phyloP scores from a whole-genome alignment of 2,797 vertebrate species.

The Lacerta agilis region DNA sequence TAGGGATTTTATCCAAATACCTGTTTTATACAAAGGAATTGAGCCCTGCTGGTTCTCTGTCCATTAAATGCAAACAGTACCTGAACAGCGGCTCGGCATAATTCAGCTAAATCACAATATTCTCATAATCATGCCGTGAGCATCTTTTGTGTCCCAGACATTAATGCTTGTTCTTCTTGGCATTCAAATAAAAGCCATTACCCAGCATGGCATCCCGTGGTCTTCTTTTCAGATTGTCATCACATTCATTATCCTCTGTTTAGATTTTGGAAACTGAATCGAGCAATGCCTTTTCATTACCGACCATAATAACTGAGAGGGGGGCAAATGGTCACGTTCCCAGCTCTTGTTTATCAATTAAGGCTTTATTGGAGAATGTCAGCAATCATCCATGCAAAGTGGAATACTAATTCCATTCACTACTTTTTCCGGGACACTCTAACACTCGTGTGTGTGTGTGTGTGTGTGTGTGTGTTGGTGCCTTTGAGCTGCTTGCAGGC shows the following conservation, averaged over 20 bases:
- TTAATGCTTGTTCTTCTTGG: slow-evolving; percentile 63
- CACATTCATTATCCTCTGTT: slow-evolving; percentile 67
- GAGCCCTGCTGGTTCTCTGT: slow-evolving; percentile 24
- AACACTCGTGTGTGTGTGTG: slow-evolving; percentile 49
- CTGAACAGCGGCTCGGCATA: slow-evolving; percentile 39
- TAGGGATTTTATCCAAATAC: slow-evolving; percentile 50
- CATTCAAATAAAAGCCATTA: slow-evolving; percentile 62
- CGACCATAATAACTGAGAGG: slow-evolving; percentile 66
- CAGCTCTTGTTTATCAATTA: slow-evolving; percentile 79
- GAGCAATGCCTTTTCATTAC: slow-evolving; percentile 72
- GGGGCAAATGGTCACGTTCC: slow-evolving; percentile 65
- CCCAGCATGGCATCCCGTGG: slow-evolving; percentile 46
- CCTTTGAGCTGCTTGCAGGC: slow-evolving; percentile 53
- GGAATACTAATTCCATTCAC: slow-evolving; percentile 73
- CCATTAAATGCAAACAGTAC: slow-evolving; percentile 54
- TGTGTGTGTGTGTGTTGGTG: slow-evolving; percentile 39
- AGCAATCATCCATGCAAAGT: slow-evolving; percentile 70
- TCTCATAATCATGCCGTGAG: slow-evolving; percentile 58
- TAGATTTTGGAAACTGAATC: slow-evolving; percentile 75
- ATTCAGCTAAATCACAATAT: slow-evolving; percentile 58
- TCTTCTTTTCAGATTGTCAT: slow-evolving; percentile 68
- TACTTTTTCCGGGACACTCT: slow-evolving; percentile 62
- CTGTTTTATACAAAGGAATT: slow-evolving; percentile 16
- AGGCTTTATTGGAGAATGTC: slow-evolving; percentile 69
- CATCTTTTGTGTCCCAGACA: slow-evolving; percentile 48